Base-by-base conservation (phyloP, 2,888 invertebrate species). In the Ophioninae sp. region DNA sequence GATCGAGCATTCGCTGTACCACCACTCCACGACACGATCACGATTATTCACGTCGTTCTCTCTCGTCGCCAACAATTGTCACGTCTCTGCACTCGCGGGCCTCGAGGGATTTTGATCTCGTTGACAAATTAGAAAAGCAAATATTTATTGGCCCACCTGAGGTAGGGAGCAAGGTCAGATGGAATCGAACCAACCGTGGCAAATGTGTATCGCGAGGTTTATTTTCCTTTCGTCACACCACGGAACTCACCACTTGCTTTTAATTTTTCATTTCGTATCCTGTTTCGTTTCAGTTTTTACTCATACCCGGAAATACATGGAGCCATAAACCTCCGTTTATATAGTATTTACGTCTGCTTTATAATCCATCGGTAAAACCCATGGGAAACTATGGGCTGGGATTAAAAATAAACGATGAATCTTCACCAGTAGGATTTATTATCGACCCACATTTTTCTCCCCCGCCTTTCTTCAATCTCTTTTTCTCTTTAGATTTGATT, bases 31-130 rank as follows among this genome's bases (percentile, higher is more conserved):
- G 68, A 62, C 61, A 59, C 59, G 41, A 62, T 41, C 67, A 75
- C 80, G 78, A 82, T 82, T 78, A 84, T 77, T 78, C 77, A 50
- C 78, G 68, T 82, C 79, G 77, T 75, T 77, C 68, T 77, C 10
- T 50, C 10, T 50, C 69, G 21, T 68, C 68, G 79, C 61, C 83
- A 78, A 82, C 85, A 82, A 82, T 86, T 79, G 77, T 76, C 65
- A 73, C 75, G 61, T 75, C 64, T 57, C 72, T 68, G 73, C 72
- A 72, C 73, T 73, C 79, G 44, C 56, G 74, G 39, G 59, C 50
- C 50, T 69, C 75, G 65, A 62, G 64, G 68, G 44, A 69, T 79
- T 68, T 69, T 69, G 62, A 77, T 73, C 65, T 77, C 67, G 62
- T 77, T 50, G 70, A 69, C 23, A 50, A 64, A 75, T 75, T 44